Base-by-base conservation (phyloP, 2,113 vertebrate species). In the Chloropsis hardwickii region DNA sequence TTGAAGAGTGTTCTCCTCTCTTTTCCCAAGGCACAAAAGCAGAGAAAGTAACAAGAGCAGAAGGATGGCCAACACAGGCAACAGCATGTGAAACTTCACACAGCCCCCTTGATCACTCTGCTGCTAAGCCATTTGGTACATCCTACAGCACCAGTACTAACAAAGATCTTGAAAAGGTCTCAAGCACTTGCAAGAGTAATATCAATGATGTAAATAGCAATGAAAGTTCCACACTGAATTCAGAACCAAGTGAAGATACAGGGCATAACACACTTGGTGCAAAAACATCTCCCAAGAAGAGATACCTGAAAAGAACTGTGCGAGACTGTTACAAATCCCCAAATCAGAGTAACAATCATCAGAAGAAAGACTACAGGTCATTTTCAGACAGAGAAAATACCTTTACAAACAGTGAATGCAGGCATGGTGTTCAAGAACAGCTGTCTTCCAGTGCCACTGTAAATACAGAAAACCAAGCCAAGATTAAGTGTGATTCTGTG, bases 231-330 rank as follows among this genome's bases (percentile, higher is more conserved):
- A 39, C 56, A 3, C 20, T 90, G 81, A 88, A 37, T 47, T 86
- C 92, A 57, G 97, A 97, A 51, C 51, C 54, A 71, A 65, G 47
- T 15, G 84, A 47, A 65, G 56, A 69, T 31, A 64, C 79, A 77
- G 79, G 44, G 17, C 79, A 92, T 11, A 81, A 76, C 2, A 27
- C 80, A 25, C 57, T 85, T 5, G 39, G 73, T 62, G 61, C 72
- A 53, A 97, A 96, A 94, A 78, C 86, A 22, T 77, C 92, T 80
- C 89, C 95, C 79, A 96, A 94, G 90, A 98, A 97, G 77, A 96
- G 88, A 16, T 76, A 94, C 57, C 86, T 91, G 71, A 98, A 97
- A 95, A 96, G 86, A 91, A 81, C 54, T 0, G 10, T 48, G 4
- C 90, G 84, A 82, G 97, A 98, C 20, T 94, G 85, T 57, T 84